Evolutionary conservation across 1,140 invertebrate species (phyloP).

Genomic region (Latrodectus geometricus): DNA sequence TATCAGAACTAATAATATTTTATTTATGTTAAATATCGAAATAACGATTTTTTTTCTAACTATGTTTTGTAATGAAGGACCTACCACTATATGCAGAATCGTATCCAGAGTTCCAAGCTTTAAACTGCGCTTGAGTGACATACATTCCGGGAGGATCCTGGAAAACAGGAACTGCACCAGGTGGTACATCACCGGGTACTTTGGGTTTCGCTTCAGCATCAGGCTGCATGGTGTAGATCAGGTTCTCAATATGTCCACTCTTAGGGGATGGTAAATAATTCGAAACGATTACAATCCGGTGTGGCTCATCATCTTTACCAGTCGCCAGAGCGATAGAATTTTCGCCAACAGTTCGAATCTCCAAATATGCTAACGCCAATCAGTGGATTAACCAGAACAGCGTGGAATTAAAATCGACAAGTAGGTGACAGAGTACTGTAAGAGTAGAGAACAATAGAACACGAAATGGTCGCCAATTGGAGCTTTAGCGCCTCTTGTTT

Average conservation of each 20-base stretch:
- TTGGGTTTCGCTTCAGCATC: not conserved
- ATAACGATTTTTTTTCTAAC: no score
- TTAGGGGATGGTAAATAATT: not conserved
- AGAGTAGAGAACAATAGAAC: not conserved
- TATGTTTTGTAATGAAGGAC: not conserved
- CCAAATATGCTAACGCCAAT: no score
- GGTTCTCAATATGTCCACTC: not conserved
- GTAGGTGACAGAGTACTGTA: no score
- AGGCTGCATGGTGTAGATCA: constrained; percentile 3
- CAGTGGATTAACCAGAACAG: no score
- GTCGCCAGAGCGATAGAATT: not conserved
- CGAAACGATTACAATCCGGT: not conserved
- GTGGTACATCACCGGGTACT: not conserved
- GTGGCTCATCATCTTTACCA: not conserved
- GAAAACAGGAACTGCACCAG: constrained; percentile 3
- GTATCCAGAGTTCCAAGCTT: constrained; percentile 32
- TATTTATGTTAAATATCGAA: no score
- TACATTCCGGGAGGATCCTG: constrained; percentile 26
- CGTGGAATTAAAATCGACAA: no score
- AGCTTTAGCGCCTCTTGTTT: not conserved
- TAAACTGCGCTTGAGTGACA: constrained; percentile 24
- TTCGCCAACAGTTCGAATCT: not conserved
- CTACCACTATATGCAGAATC: constrained; percentile 32
- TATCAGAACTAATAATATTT: no score
- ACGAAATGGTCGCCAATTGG: not conserved